Conservation (phyloP, 2,888 invertebrate genomes). For the Hydrotaea diabolus region DNA sequence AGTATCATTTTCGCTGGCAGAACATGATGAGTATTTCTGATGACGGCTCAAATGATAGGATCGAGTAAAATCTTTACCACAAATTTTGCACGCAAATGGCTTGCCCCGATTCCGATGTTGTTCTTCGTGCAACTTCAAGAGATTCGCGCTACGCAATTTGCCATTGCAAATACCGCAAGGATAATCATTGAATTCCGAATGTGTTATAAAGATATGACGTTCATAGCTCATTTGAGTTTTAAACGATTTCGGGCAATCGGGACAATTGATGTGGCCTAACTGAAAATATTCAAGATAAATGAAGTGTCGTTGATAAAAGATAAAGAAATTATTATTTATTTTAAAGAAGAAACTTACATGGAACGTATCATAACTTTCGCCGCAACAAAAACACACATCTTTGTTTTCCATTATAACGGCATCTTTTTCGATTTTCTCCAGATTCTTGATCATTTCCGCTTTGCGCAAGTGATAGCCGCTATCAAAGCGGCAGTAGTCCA, state of each 20-base stretch:
- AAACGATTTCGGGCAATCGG: slow-evolving; percentile 87
- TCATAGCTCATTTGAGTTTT: slow-evolving; percentile 85
- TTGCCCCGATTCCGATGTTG: slow-evolving; percentile 84
- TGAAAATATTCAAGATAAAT: slow-evolving; percentile 63
- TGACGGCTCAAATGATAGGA: slow-evolving; percentile 86
- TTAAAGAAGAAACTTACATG: slow-evolving; percentile 74
- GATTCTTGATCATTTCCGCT: slow-evolving; percentile 77
- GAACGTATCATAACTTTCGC: slow-evolving; percentile 79
- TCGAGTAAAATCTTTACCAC: slow-evolving; percentile 87
- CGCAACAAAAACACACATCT: slow-evolving; percentile 80
- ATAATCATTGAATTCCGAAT: slow-evolving; percentile 85
- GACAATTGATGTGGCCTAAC: slow-evolving; percentile 81
- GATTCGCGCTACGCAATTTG: slow-evolving; percentile 84
- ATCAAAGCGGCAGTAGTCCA: slow-evolving; percentile 78
- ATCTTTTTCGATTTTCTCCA: slow-evolving; percentile 78
- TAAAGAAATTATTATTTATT: slow-evolving; percentile 29
- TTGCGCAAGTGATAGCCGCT: slow-evolving; percentile 76
- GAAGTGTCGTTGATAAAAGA: no score
- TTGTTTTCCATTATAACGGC: slow-evolving; percentile 77
- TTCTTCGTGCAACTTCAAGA: slow-evolving; percentile 85
- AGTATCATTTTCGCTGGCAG: slow-evolving; percentile 74
- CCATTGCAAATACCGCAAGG: slow-evolving; percentile 86
- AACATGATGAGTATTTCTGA: slow-evolving; percentile 78
- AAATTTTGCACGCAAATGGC: slow-evolving; percentile 85
- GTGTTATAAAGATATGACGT: slow-evolving; percentile 86